Conservation (phyloP, 2,888 invertebrate species). For the Drosophila cracens region DNA sequence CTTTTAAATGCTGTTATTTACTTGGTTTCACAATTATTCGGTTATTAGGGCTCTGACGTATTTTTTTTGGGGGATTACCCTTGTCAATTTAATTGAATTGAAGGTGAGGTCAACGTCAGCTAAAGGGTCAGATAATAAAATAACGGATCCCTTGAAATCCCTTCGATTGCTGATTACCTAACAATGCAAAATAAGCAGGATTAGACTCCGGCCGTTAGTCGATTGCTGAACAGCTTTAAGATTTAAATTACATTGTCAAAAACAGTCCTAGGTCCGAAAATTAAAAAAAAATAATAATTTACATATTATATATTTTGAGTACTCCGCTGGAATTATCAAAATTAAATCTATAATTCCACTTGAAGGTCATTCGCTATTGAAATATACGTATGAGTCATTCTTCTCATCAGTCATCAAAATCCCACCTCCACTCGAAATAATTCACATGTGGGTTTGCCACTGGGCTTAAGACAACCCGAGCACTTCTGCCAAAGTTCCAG, state of each 20-base stretch:
- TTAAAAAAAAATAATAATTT: background rate
- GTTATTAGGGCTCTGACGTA: conserved; percentile 9
- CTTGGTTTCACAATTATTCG: conserved; percentile 49
- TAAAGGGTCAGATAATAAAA: background rate
- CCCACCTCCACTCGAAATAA: background rate
- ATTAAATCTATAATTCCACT: conserved; percentile 7
- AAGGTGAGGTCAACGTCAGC: conserved; percentile 21
- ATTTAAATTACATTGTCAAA: background rate
- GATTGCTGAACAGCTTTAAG: background rate
- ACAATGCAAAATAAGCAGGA: background rate
- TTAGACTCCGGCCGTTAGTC: background rate
- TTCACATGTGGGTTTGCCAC: conserved; percentile 61
- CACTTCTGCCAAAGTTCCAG: conserved; percentile 68
- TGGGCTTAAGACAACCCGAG: conserved; percentile 50
- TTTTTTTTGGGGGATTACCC: conserved; percentile 40
- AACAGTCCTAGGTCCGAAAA: background rate
- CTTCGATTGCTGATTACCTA: conserved; percentile 13
- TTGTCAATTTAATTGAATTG: conserved; percentile 63
- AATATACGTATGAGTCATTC: conserved; percentile 1
- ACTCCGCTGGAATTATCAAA: conserved; percentile 3
- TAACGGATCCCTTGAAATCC: background rate
- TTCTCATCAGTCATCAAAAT: conserved; percentile 33
- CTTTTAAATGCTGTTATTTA: conserved; percentile 59
- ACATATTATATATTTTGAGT: background rate
- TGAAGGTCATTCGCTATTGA: conserved; percentile 30